These are phyloP conservation scores for Parnassius mnemosyne DNA, from an alignment of 2,888 invertebrate species.

Conservation along the genomic window DNA sequence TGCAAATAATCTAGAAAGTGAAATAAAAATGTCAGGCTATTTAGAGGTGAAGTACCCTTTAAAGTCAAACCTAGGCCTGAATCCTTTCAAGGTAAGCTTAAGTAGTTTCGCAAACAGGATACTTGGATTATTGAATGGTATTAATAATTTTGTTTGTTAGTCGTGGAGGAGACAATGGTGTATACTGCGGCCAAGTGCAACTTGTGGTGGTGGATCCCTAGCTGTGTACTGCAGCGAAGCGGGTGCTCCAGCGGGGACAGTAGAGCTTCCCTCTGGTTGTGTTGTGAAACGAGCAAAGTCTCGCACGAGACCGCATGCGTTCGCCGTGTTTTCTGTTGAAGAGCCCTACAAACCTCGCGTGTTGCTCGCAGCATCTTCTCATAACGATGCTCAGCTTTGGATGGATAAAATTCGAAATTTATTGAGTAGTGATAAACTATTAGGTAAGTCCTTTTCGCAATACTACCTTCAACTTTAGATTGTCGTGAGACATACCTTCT, in stretches of 20 bases:
- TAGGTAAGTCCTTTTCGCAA: constrained; percentile 46
- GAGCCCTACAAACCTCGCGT: constrained; percentile 82
- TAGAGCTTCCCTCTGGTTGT: constrained; percentile 81
- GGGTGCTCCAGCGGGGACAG: constrained; percentile 67
- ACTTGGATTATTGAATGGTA: constrained; percentile 29
- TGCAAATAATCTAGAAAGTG: constrained; percentile 28
- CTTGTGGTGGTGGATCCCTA: constrained; percentile 74
- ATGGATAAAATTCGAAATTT: constrained; percentile 82
- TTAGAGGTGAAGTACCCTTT: constrained; percentile 83
- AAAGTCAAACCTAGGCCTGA: constrained; percentile 80
- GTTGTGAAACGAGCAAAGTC: constrained; percentile 84
- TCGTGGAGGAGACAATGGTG: constrained; percentile 85
- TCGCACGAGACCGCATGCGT: constrained; percentile 84
- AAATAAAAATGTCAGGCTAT: constrained; percentile 75
- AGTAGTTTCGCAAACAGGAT: constrained; percentile 27
- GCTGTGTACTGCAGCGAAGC: constrained; percentile 79
- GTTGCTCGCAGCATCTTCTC: constrained; percentile 82
- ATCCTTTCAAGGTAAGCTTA: constrained; percentile 82
- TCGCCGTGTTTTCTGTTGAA: constrained; percentile 82
- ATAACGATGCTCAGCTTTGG: constrained; percentile 85
- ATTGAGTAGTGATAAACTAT: constrained; percentile 63
- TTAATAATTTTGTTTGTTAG: constrained; percentile 59
- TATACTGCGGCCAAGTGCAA: constrained; percentile 79
- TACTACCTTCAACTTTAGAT: constrained; percentile 24
- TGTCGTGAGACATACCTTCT: not conserved